Percentiles rank a stretch among this genome's conserved stretches.
These are phyloP conservation scores for Meiosimyza platycephala DNA, from an alignment of 2,888 invertebrate species.

Conservation along the genomic window DNA sequence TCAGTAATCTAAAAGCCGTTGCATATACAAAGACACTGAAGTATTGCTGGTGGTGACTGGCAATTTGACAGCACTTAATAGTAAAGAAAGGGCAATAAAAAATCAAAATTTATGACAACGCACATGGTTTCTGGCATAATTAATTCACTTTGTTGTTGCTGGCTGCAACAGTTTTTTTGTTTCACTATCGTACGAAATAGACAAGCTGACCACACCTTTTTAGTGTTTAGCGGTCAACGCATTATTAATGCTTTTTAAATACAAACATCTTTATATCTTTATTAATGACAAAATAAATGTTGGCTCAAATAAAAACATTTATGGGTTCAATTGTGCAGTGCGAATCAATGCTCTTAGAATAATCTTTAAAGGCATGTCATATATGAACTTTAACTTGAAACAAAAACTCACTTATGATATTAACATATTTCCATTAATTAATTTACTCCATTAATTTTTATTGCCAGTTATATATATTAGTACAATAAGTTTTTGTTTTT, in stretches of 20 bases:
- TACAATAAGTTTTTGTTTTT: neutral
- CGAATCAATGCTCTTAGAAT: no score
- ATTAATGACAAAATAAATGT: neutral
- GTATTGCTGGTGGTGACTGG: no score
- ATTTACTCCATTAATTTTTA: no score
- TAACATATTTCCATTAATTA: no score
- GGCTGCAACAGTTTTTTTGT: neutral
- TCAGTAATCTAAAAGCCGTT: neutral
- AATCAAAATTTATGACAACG: constrained; percentile 23
- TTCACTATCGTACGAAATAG: neutral
- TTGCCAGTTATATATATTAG: neutral
- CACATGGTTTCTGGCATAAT: constrained; percentile 26
- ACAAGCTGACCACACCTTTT: neutral
- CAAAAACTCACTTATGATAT: no score
- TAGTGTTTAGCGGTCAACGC: neutral
- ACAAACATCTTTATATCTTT: neutral
- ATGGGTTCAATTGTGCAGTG: no score
- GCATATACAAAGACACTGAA: no score
- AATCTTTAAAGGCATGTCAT: no score
- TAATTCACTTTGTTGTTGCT: neutral
- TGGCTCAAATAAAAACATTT: neutral
- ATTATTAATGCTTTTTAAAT: neutral
- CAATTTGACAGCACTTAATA: constrained; percentile 2
- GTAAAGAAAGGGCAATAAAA: constrained; percentile 1
- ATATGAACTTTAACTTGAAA: rapidly evolving